Conservation (phyloP, 2,797 vertebrate genomes). For the Myotis vivesi region DNA sequence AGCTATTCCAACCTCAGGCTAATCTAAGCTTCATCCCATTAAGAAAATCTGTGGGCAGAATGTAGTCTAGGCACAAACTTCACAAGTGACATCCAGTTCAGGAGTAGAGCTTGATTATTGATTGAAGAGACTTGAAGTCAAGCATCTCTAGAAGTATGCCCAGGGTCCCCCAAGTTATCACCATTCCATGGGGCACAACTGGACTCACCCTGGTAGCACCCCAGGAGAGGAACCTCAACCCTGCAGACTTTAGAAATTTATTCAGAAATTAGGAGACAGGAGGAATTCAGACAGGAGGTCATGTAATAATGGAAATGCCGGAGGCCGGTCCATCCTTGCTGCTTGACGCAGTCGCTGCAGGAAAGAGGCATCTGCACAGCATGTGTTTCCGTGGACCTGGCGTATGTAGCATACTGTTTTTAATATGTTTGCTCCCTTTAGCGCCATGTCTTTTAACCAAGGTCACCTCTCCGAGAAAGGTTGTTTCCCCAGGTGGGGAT, state of each 20-base stretch:
- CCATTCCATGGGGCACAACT: background rate
- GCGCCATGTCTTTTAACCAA: no score
- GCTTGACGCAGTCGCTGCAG: no score
- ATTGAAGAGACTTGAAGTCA: background rate
- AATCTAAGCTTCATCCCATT: background rate
- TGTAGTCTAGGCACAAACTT: background rate
- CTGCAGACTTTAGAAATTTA: background rate
- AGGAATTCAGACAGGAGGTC: background rate
- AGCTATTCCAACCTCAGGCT: background rate
- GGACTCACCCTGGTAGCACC: background rate
- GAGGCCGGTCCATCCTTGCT: no score
- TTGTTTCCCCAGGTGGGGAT: no score
- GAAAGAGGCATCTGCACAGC: no score
- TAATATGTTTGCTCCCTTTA: no score
- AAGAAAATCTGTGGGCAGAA: background rate
- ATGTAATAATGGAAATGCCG: background rate
- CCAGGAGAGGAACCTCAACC: background rate
- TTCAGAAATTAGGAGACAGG: background rate
- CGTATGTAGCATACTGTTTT: no score
- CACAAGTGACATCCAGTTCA: background rate
- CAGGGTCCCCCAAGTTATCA: background rate
- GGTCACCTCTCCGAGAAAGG: no score
- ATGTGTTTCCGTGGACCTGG: no score
- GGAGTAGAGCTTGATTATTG: background rate
- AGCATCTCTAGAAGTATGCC: background rate